Percentiles rank a stretch among this genome's conserved stretches.
Conservation (phyloP, 2,797 vertebrate genomes). For the Centroberyx gerrardi region DNA sequence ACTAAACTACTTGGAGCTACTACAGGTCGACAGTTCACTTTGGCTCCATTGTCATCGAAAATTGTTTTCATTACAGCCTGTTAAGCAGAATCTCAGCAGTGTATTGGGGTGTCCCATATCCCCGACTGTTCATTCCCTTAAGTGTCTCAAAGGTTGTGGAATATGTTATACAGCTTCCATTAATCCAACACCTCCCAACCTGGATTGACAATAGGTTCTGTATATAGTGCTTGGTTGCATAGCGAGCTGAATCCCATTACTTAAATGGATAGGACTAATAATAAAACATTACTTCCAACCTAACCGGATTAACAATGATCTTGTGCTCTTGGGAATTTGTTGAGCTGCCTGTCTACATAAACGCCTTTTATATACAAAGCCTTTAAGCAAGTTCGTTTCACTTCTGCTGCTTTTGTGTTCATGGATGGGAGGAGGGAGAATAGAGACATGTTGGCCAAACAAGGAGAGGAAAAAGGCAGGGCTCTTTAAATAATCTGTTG, state of each 20-base stretch:
- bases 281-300: constrained; percentile 81
- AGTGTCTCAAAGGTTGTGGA: constrained; percentile 67
- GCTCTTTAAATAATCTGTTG: constrained; percentile 64
- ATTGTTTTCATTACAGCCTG: constrained; percentile 51
- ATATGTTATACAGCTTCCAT: constrained; percentile 71
- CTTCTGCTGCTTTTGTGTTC: constrained; percentile 55
- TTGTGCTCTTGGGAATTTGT: constrained; percentile 73
- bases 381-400: constrained; percentile 71
- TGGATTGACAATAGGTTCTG: constrained; percentile 67
- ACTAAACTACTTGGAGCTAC: constrained; percentile 10
- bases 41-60: constrained; percentile 23
- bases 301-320: constrained; percentile 83
- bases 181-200: constrained; percentile 73
- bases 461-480: constrained; percentile 40
- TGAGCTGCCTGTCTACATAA: constrained; percentile 71
- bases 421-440: constrained; percentile 48
- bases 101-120: constrained; percentile 41
- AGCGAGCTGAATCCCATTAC: constrained; percentile 81
- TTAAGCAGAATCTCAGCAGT: constrained; percentile 55
- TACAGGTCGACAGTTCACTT: constrained; percentile 4
- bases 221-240: constrained; percentile 69
- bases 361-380: constrained; percentile 67
- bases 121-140: constrained; percentile 51
- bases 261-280: constrained; percentile 83
- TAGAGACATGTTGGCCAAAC: constrained; percentile 60